These are phyloP conservation scores for Drosophila santomea DNA, from an alignment of 1,140 invertebrate genomes.

Conservation along the genomic window DNA sequence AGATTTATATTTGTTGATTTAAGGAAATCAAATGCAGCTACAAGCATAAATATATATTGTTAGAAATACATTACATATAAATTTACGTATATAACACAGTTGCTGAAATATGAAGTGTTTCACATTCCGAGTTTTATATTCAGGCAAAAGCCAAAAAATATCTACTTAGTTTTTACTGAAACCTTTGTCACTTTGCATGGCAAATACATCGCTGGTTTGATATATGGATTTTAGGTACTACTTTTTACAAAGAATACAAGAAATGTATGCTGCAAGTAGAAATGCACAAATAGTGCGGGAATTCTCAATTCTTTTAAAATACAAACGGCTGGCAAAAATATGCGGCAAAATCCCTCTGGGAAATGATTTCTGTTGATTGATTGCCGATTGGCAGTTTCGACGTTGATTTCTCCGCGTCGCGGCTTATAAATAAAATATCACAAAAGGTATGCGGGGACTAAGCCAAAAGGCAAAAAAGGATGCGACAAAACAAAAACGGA, in stretches of 20 bases:
- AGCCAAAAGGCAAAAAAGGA: conserved; percentile 34
- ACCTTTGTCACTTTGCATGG: no score
- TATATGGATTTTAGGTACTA: neutral
- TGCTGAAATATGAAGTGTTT: no score
- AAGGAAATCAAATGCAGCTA: no score
- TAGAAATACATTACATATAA: no score
- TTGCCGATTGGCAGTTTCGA: conserved; percentile 75
- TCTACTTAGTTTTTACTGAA: no score
- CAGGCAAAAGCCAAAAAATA: no score
- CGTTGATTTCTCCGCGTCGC: conserved; percentile 58
- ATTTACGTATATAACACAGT: no score
- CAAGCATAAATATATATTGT: no score
- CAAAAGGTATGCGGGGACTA: conserved; percentile 16
- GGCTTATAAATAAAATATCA: conserved; percentile 76
- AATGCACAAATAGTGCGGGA: conserved; percentile 13
- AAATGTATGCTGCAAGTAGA: conserved; percentile 10
- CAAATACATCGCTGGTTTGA: no score
- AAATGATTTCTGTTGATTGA: conserved; percentile 70
- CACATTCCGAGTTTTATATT: no score
- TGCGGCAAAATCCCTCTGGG: conserved; percentile 47
- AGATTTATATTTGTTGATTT: no score
- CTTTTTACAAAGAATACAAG: neutral
- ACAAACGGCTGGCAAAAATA: conserved; percentile 19
- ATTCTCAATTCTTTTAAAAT: conserved; percentile 28
- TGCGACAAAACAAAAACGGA: conserved; percentile 33